Evolutionary conservation across 2,888 invertebrate species (phyloP).

Genomic region (Lycophotia porphyrea): DNA sequence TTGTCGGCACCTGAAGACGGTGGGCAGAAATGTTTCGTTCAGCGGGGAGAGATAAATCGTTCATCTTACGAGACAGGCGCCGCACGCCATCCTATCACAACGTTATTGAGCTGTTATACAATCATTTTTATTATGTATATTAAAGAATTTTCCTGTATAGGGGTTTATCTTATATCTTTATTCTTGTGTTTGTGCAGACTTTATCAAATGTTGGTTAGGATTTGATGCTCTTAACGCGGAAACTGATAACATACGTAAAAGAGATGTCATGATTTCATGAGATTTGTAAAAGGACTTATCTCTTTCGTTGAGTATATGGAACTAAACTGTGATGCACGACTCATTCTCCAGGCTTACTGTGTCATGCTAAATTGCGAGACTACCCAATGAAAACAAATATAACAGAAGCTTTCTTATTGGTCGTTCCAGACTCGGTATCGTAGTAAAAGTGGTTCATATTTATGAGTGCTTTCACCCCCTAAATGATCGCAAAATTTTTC

Average conservation of each 20-base stretch:
- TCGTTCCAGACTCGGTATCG: not conserved
- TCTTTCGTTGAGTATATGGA: conserved; percentile 17
- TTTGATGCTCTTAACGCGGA: conserved; percentile 37
- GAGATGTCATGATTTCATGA: conserved; percentile 27
- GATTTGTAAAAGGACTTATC: conserved; percentile 19
- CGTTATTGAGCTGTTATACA: conserved; percentile 53
- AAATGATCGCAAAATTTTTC: conserved; percentile 11
- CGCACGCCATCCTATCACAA: conserved; percentile 49
- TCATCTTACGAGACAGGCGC: conserved; percentile 39
- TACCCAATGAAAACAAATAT: not conserved
- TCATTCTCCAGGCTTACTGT: not conserved
- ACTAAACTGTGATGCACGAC: not conserved
- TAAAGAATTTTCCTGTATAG: conserved; percentile 46
- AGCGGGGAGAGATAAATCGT: conserved; percentile 53
- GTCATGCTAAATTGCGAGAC: not conserved
- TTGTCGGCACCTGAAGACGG: conserved; percentile 22
- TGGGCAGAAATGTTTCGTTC: conserved; percentile 48
- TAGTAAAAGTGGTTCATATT: not conserved
- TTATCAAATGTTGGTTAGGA: conserved; percentile 48
- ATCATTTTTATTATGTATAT: conserved; percentile 58
- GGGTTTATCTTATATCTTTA: conserved; percentile 53
- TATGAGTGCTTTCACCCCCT: not conserved
- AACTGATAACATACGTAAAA: conserved; percentile 26
- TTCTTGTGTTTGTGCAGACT: conserved; percentile 53
- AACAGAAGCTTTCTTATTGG: not conserved